Conservation (phyloP, 2,113 vertebrate species). For the Arvicanthis niloticus region DNA sequence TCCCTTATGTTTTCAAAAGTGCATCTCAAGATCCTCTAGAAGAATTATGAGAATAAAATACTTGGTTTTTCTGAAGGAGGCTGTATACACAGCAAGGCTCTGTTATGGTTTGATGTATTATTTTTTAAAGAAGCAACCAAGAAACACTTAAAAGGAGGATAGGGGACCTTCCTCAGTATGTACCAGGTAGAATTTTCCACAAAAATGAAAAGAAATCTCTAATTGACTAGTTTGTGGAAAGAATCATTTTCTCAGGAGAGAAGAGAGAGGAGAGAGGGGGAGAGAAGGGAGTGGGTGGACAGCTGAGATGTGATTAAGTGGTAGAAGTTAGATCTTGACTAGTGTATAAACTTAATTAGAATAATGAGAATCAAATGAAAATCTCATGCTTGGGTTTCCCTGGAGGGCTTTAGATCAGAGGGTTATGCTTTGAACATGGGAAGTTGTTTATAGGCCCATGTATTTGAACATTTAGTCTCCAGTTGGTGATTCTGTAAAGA, state of each 20-base stretch:
- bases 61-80: neutral
- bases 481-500: neutral
- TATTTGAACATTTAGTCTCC: too few relatives aligned
- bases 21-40: neutral
- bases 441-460: too few relatives aligned
- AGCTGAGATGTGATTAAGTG: neutral
- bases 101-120: neutral
- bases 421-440: too few relatives aligned
- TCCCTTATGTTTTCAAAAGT: neutral
- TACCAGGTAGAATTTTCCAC: slow-evolving; percentile 7
- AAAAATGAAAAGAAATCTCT: neutral
- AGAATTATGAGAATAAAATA: neutral
- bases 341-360: neutral
- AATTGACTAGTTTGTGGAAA: neutral
- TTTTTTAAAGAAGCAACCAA: neutral
- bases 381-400: neutral
- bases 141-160: neutral
- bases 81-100: neutral
- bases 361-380: neutral
- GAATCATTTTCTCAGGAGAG: slow-evolving; percentile 3
- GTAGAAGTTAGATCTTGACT: neutral
- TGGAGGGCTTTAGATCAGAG: neutral
- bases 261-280: neutral
- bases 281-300: neutral
- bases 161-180: neutral